These are phyloP conservation scores for Halichoeres trimaculatus DNA, from an alignment of 2,113 vertebrate genomes.

Conservation along the genomic window DNA sequence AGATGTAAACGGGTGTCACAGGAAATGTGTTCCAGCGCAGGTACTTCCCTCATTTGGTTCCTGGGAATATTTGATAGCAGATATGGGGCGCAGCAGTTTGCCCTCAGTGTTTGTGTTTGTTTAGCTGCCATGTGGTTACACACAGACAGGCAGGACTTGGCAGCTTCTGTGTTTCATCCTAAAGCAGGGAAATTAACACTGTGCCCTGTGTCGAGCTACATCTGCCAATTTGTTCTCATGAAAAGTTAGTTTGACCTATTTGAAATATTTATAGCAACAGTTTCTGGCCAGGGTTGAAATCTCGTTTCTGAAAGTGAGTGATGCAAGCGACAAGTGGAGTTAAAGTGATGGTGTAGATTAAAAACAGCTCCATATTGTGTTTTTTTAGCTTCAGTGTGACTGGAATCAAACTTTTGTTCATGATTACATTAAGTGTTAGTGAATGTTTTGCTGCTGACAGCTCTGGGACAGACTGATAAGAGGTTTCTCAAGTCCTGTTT, in stretches of 20 bases:
- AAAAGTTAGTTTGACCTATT: slow-evolving; percentile 57
- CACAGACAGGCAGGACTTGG: slow-evolving; percentile 44
- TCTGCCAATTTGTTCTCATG: slow-evolving; percentile 49
- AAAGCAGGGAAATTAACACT: slow-evolving; percentile 26
- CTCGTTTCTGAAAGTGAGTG: neutral
- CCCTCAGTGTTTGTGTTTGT: slow-evolving; percentile 34
- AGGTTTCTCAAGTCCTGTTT: too few species aligned
- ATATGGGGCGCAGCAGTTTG: slow-evolving; percentile 30
- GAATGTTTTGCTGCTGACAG: too few species aligned
- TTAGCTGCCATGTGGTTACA: slow-evolving; percentile 47
- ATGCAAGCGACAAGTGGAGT: neutral
- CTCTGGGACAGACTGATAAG: too few species aligned
- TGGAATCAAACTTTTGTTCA: too few species aligned
- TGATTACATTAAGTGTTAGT: too few species aligned
- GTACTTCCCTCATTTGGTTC: slow-evolving; percentile 46
- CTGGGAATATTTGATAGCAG: slow-evolving; percentile 58
- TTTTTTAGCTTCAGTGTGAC: too few species aligned
- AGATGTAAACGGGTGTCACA: slow-evolving; percentile 28
- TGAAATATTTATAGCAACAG: slow-evolving; percentile 45
- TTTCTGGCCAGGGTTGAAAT: neutral
- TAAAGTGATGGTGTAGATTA: neutral
- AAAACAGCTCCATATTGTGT: too few species aligned
- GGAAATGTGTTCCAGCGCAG: slow-evolving; percentile 22
- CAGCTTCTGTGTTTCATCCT: slow-evolving; percentile 30
- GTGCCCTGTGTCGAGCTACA: slow-evolving; percentile 12